These are phyloP conservation scores for Hetaerina titia DNA, from an alignment of 2,888 invertebrate species.

Conservation along the genomic window DNA sequence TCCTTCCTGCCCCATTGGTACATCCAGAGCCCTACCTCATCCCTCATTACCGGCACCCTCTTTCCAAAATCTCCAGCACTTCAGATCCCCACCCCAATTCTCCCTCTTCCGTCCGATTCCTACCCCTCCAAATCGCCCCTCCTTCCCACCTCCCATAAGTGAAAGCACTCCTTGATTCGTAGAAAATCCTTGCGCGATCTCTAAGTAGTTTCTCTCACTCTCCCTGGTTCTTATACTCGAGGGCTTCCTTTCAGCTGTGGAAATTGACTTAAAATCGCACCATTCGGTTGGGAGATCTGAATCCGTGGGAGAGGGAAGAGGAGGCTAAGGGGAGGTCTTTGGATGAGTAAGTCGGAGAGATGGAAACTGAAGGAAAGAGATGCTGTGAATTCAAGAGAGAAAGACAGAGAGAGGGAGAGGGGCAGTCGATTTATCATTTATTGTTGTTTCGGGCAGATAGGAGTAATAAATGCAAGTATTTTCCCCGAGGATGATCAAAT, in stretches of 20 bases:
- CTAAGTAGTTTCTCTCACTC: not conserved
- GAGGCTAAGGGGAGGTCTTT: not conserved
- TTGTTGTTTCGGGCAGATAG: not conserved
- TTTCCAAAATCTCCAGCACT: not conserved
- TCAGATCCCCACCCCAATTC: not conserved
- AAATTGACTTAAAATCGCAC: slow-evolving; percentile 23
- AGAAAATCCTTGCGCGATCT: slow-evolving; percentile 8
- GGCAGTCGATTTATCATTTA: not conserved
- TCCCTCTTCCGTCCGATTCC: not conserved
- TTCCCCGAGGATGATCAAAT: not conserved
- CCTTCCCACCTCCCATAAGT: not conserved
- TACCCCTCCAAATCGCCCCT: not conserved
- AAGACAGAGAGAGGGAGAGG: not conserved
- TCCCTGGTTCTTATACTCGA: not conserved
- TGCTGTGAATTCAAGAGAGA: not conserved
- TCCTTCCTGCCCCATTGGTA: not conserved
- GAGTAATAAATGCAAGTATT: not conserved
- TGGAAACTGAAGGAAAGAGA: not conserved
- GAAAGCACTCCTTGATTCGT: not conserved
- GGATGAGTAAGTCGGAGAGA: not conserved
- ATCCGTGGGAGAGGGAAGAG: not conserved
- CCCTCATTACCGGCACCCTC: not conserved
- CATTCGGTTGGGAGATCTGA: not conserved
- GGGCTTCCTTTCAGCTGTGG: not conserved
- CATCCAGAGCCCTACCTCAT: not conserved